These are phyloP conservation scores for Adelognathus sp. DNA, from an alignment of 2,888 invertebrate genomes.

Conservation along the genomic window DNA sequence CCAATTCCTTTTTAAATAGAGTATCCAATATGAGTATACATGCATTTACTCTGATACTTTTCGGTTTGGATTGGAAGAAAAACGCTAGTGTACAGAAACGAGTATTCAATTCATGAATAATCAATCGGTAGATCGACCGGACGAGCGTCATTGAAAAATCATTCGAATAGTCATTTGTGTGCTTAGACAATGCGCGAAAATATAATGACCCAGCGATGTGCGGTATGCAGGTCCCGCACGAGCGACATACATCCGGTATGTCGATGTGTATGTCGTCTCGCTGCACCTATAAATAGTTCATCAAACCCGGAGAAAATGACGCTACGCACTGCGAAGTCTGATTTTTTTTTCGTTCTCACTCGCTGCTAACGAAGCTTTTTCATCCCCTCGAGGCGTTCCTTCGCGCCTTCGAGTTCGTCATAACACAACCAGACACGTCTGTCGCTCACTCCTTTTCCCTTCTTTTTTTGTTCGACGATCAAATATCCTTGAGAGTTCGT, in stretches of 20 bases:
- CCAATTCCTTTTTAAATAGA: too few relatives aligned
- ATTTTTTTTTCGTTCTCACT: conserved; percentile 30
- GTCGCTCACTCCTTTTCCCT: background rate
- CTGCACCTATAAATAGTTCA: conserved; percentile 62
- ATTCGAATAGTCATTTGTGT: background rate
- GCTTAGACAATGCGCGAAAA: conserved; percentile 42
- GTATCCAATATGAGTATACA: too few relatives aligned
- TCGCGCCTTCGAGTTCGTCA: conserved; percentile 9
- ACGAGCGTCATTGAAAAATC: background rate
- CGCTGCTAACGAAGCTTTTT: too few relatives aligned
- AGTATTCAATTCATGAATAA: background rate
- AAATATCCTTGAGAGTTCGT: conserved; percentile 41
- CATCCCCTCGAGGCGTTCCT: background rate
- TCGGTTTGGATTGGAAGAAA: background rate
- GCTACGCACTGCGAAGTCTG: conserved; percentile 7
- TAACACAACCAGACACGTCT: conserved; percentile 11
- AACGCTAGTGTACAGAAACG: background rate
- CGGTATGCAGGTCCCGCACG: conserved; percentile 62
- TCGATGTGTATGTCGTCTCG: conserved; percentile 13
- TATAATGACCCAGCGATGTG: conserved; percentile 42
- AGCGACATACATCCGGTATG: conserved; percentile 55
- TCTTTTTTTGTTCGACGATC: conserved; percentile 4
- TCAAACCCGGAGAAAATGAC: conserved; percentile 55
- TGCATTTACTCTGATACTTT: too few relatives aligned
- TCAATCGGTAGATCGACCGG: background rate